Conservation (phyloP, 2,888 invertebrate genomes). For the Chrysolina oricalcia region DNA sequence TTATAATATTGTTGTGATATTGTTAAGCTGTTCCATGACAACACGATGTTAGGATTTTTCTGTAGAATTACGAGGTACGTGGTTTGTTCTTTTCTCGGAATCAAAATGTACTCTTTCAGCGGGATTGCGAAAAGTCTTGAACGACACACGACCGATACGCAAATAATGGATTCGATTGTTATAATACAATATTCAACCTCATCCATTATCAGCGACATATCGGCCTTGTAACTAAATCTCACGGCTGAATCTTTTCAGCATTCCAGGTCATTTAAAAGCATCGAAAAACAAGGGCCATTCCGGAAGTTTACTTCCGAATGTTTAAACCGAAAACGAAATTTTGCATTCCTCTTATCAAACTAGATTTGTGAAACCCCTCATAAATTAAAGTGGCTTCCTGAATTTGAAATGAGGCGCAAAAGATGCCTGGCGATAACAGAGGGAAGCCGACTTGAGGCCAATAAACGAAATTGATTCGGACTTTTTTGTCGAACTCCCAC, state of each 20-base stretch:
- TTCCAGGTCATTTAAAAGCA: not conserved
- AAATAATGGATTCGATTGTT: no score
- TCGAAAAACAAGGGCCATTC: not conserved
- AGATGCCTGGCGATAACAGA: constrained; percentile 58
- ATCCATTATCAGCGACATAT: no score
- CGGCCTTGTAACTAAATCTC: no score
- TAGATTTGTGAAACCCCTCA: constrained; percentile 53
- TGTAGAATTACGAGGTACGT: no score
- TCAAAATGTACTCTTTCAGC: no score
- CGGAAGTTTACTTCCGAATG: constrained; percentile 16
- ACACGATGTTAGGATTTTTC: no score
- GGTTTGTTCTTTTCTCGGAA: no score
- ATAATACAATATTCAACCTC: no score
- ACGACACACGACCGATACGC: no score
- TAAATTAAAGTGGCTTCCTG: constrained; percentile 62
- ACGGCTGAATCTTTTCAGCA: not conserved
- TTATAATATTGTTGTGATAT: no score
- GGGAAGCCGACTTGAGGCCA: constrained; percentile 57
- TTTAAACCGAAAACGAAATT: constrained; percentile 22
- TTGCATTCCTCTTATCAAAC: constrained; percentile 33
- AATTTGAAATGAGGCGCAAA: constrained; percentile 61
- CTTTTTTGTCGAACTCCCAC: constrained; percentile 59
- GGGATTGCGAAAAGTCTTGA: no score
- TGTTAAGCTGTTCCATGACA: no score
- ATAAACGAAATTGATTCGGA: constrained; percentile 64